Conservation (phyloP, 2,888 invertebrate species). For the Catotricha subobsoleta region DNA sequence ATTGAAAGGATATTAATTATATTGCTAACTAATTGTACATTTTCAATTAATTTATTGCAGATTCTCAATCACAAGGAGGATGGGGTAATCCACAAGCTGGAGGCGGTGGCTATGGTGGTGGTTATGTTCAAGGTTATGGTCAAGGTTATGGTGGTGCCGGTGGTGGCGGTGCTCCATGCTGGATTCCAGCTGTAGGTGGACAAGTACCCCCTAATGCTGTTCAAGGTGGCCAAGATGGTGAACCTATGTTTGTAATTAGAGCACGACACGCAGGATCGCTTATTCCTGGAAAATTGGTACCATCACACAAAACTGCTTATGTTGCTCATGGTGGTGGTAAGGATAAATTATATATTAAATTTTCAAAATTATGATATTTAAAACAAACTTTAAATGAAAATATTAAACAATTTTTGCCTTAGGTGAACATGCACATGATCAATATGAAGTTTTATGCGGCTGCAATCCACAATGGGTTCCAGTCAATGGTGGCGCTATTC, state of each 20-base stretch:
- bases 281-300: constrained; percentile 59
- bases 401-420: too few species aligned
- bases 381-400: too few species aligned
- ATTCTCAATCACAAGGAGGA: constrained; percentile 11
- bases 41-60: constrained; percentile 4
- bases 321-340: constrained; percentile 65
- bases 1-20: not conserved
- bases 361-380: too few species aligned
- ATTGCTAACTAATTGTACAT: not conserved
- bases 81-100: constrained; percentile 12
- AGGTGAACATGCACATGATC: constrained; percentile 43
- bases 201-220: constrained; percentile 55
- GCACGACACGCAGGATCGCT: constrained; percentile 52
- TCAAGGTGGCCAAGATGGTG: constrained; percentile 42
- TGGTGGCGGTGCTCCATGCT: constrained; percentile 29
- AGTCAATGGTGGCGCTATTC: constrained; percentile 45
- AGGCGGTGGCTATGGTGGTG: not conserved
- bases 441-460: constrained; percentile 50
- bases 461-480: constrained; percentile 48
- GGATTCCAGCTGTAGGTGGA: constrained; percentile 42
- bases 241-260: constrained; percentile 42
- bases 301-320: constrained; percentile 49
- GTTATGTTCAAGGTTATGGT: constrained; percentile 8
- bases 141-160: constrained; percentile 7
- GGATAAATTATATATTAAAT: too few species aligned